phyloP scores from a whole-genome alignment of 2,113 vertebrate species.

The Rafetus swinhoei region DNA sequence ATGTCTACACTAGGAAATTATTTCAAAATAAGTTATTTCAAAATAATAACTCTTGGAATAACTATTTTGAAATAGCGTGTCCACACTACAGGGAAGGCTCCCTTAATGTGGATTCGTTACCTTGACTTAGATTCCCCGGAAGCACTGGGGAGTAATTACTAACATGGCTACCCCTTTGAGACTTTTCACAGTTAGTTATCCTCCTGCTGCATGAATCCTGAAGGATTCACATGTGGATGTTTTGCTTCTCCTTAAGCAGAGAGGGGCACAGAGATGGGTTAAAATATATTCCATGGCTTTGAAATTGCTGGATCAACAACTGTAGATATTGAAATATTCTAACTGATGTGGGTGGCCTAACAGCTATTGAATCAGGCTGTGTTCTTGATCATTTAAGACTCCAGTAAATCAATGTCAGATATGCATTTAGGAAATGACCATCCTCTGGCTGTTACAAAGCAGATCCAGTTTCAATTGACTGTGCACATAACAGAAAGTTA shows the following conservation, averaged over 20 bases:
- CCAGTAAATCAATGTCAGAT: background rate
- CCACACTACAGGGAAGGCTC: too few relatives aligned
- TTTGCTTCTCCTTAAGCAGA: background rate
- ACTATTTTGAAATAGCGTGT: too few relatives aligned
- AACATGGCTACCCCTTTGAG: too few relatives aligned
- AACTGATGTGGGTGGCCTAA: background rate
- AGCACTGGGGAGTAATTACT: too few relatives aligned
- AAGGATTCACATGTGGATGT: background rate
- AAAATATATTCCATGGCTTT: background rate
- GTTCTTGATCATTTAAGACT: background rate
- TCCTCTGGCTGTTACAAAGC: background rate
- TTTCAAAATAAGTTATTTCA: too few relatives aligned
- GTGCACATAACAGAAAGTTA: background rate
- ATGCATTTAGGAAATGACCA: background rate
- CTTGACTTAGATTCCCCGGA: too few relatives aligned
- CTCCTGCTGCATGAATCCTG: background rate
- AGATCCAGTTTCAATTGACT: background rate
- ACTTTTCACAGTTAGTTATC: background rate
- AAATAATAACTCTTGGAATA: too few relatives aligned
- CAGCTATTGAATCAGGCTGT: background rate
- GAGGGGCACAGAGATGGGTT: background rate
- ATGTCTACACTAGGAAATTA: too few relatives aligned
- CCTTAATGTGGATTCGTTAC: too few relatives aligned
- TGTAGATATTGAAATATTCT: background rate
- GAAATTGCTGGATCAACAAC: background rate